Evolutionary conservation across 2,797 vertebrate species (phyloP), one percentile per base, ranked within the genome.

Genomic region (Cossypha niveicapilla): DNA sequence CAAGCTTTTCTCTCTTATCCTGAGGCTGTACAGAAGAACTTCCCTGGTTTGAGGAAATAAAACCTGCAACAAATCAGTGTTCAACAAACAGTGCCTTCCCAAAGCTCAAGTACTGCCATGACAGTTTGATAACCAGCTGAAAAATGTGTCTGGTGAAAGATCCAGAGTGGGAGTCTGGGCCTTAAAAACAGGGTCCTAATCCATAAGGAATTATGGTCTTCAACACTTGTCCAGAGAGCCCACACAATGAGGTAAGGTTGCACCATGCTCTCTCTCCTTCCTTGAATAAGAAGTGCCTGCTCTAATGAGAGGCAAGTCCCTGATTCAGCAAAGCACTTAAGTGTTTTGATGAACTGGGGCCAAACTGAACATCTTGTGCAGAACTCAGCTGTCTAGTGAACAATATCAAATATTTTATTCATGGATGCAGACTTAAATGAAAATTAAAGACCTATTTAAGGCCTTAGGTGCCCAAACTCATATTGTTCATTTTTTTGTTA

Each of bases 311-410:
- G 70, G 42, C 65, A 86, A 92, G 94, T 24, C 74, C 86, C 92
- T 97, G 95, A 97, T 86, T 96, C 96, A 97, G 96, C 95, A 96
- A 84, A 96, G 79, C 74, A 35, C 51, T 92, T 94, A 84, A 94
- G 95, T 93, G 93, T 93, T 96, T 96, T 95, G 76, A 93, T 94
- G 95, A 97, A 97, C 92, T 67, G 50, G 72, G 86, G 96, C 96
- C 96, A 96, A 80, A 96, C 56, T 93, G 94, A 94, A 95, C 94
- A 96, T 96, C 94, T 93, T 96, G 92, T 95, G 92, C 95, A 92
- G 95, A 92, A 94, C 90, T 87, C 86, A 28, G 84, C 65, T 93
- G 93, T 95, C 88, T 93, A 89, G 75, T 4, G 72, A 94, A 89
- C 27, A 92, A 60, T 68, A 94, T 95, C 57, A 89, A 95, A 94